Evolutionary conservation across 2,888 invertebrate species (phyloP), one percentile per base, ranked within the genome.

Genomic region (Taphrorychus bicolor): DNA sequence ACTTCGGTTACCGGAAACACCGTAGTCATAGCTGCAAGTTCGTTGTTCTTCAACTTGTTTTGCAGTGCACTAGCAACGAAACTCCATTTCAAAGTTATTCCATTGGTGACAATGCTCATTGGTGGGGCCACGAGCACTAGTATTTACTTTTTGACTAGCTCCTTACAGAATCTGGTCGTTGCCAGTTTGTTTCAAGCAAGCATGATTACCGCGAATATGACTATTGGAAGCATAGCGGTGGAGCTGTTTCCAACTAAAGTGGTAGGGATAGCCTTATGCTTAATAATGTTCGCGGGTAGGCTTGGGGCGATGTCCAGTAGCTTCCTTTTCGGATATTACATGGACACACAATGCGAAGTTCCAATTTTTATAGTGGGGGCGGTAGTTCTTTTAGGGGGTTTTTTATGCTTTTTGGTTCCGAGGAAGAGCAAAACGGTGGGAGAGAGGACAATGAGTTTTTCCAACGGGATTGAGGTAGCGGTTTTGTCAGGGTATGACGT

Each of bases 291-390:
- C 81, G 85, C 87, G 76, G 90, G 90, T 1, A 83, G 90, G 63
- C 80, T 88, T 0, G 90, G 90, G 0, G 89, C 89, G 0, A 87
- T 89, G 66, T 83, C 84, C 0, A 88, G 89, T 62, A 90, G 89
- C 80, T 73, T 89, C 5, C 84, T 88, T 0, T 88, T 90, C 32
- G 90, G 89, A 2, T 85, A 84, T 19, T 82, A 89, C 1, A 82
- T 90, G 57, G 89, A 89, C 77, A 84, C 83, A 61, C 87, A 87
- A 49, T 89, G 88, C 71, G 86, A 87, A 40, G 84, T 89, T 1
- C 89, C 89, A 0, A 87, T 90, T 74, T 84, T 88, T 59, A 80
- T 87, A 0, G 88, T 89, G 0, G 86, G 87, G 2, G 83, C 82
- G 2, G 79, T 86, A 22, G 81, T 87, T 53, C 77, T 86, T 5